Conservation (phyloP, 2,797 vertebrate genomes). For the Australoheros facetus region DNA sequence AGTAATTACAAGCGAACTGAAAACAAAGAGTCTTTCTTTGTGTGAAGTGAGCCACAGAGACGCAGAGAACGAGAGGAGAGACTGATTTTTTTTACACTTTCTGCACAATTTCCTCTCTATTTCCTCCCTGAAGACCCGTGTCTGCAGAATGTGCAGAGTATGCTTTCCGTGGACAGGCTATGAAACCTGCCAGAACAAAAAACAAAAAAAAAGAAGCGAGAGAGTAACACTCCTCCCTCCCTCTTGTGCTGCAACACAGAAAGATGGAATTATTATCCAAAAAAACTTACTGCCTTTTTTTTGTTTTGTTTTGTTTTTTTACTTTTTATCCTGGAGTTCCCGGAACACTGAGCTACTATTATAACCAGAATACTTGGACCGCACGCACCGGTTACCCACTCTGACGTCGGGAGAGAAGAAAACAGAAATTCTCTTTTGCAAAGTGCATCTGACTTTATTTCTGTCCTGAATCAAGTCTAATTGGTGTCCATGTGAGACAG, state of each 20-base stretch:
- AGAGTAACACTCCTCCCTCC: constrained; percentile 51
- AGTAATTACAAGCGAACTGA: constrained; percentile 56
- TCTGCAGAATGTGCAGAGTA: constrained; percentile 85
- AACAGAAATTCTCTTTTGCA: constrained; percentile 59
- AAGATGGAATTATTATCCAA: constrained; percentile 79
- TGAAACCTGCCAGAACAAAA: constrained; percentile 77
- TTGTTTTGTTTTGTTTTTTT: constrained; percentile 57
- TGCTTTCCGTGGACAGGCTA: constrained; percentile 79
- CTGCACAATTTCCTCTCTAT: constrained; percentile 87
- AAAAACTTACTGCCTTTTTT: constrained; percentile 73
- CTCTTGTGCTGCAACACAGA: constrained; percentile 58
- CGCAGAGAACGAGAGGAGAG: constrained; percentile 58
- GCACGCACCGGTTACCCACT: constrained; percentile 71
- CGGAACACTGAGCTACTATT: constrained; percentile 77
- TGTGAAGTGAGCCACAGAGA: constrained; percentile 64
- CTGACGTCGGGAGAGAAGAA: constrained; percentile 58
- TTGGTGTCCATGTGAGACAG: constrained; percentile 65
- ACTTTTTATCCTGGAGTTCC: constrained; percentile 72
- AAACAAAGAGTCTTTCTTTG: constrained; percentile 76
- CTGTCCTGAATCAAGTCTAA: constrained; percentile 67
- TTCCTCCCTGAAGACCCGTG: constrained; percentile 85
- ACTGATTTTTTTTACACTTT: constrained; percentile 83
- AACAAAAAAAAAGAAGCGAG: constrained; percentile 30
- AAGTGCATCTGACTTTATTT: constrained; percentile 70
- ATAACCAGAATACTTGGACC: constrained; percentile 78